Evolutionary conservation across 2,797 vertebrate genomes (phyloP).

Genomic region (Eospalax fontanierii): DNA sequence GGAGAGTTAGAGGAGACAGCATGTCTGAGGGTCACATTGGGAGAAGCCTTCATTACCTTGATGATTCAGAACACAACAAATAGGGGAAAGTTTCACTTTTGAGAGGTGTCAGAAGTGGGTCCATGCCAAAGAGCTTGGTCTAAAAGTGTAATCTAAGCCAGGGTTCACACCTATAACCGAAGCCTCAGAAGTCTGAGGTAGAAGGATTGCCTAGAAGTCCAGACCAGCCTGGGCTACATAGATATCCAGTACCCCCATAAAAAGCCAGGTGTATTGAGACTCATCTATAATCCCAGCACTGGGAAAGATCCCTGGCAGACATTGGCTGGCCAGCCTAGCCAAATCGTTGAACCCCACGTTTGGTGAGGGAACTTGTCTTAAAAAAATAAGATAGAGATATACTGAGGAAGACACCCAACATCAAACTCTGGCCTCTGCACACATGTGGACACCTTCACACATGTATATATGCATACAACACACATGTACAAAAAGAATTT

Average conservation of each 20-base stretch:
- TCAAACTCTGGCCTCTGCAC: no score
- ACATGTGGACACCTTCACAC: neutral
- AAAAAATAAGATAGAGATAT: neutral
- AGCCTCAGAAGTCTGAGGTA: neutral
- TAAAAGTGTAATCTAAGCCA: neutral
- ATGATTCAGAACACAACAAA: neutral
- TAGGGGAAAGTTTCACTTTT: neutral
- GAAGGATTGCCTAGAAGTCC: neutral
- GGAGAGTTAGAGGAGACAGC: fast-evolving
- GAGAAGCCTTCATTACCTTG: neutral
- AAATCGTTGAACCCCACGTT: neutral
- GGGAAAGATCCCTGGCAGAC: neutral
- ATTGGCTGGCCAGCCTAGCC: neutral
- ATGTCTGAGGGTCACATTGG: neutral
- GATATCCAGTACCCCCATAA: no score
- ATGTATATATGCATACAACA: neutral
- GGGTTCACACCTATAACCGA: neutral
- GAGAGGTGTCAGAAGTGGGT: neutral
- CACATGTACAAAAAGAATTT: neutral
- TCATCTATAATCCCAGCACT: no score
- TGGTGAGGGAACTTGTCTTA: neutral
- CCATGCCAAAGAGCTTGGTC: neutral
- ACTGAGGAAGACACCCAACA: neutral
- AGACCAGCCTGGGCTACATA: neutral
- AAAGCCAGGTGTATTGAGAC: no score